Evolutionary conservation across 2,888 invertebrate genomes (phyloP), one percentile per base, ranked within the genome.

Genomic region (Anticlea derivata): DNA sequence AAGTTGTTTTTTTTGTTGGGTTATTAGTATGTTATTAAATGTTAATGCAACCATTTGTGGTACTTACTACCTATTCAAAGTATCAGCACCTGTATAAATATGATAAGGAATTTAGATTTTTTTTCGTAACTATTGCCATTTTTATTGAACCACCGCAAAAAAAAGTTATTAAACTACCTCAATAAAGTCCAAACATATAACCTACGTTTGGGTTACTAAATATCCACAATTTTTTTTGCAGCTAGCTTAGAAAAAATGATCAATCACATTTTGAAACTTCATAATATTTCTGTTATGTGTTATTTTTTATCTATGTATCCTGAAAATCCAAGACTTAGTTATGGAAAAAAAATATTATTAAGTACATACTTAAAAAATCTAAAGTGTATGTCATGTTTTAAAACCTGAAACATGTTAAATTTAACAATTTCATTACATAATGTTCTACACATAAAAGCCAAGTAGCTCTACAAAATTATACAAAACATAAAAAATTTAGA

Each of bases 151-250:
- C 30, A 44, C 43, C 24, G 30, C 37, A 24, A 26, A 39, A 34
- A 24, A 26, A 39, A 34, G 10, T 35, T 43, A 45, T 7, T 31
- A 20, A 35, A 26, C 53, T 54, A 54, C 53, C 53, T 54, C 53
- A 54, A 8, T 20, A 7, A 29, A 38, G 10, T 38, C 31, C 24
- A 38, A 34, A 44, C 20, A 7, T 6, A 31, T 4, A 23, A 17
- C 31, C 22, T 31, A 20, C 24, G 31, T 10, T 33, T 39, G 33
- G 2, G 23, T 30, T 24, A 23, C 4, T 22, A 13, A 40, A 37
- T 35, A n/a, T n/a, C n/a, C n/a, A n/a, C n/a, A n/a, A n/a, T n/a
- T n/a, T n/a, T 35, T 11, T 35, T 7, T 17, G 17, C 7, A 31
- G 4, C 17, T 17, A 31, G 31, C 12, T 13, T 17, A 3, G 2